A percentile compares a stretch with the other conserved stretches of the same genome.
Conservation (phyloP, 2,888 invertebrate species). For the Cotesia congregata region DNA sequence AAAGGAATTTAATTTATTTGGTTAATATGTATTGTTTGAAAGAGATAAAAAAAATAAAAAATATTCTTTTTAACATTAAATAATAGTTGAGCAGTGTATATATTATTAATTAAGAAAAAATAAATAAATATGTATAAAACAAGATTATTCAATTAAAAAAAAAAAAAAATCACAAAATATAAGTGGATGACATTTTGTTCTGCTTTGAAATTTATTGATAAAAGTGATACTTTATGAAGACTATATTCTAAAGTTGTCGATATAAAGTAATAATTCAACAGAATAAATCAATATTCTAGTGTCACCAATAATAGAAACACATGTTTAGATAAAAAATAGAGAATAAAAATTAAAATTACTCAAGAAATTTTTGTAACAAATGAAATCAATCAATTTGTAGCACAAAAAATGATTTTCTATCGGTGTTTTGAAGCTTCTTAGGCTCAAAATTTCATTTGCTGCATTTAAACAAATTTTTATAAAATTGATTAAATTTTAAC, state of each 20-base stretch:
- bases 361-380: neutral
- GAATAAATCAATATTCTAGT: conserved; percentile 17
- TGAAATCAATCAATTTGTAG: neutral
- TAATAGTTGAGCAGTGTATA: too few relatives aligned
- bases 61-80: too few relatives aligned
- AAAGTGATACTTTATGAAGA: conserved; percentile 16
- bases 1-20: too few relatives aligned
- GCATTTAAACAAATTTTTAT: too few relatives aligned
- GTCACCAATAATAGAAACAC: neutral
- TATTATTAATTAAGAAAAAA: too few relatives aligned
- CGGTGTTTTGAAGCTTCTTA: too few relatives aligned
- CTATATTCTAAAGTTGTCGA: neutral
- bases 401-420: neutral
- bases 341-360: neutral
- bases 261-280: conserved; percentile 26
- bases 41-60: too few relatives aligned
- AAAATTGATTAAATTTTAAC: too few relatives aligned
- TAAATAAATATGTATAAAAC: neutral
- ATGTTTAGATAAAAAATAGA: neutral
- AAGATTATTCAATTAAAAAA: neutral
- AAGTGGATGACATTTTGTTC: neutral
- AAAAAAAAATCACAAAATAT: neutral
- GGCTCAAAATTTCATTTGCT: too few relatives aligned
- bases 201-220: neutral
- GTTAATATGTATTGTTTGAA: too few relatives aligned